phyloP scores from a whole-genome alignment of 2,888 invertebrate species.

The Teleogryllus oceanicus region DNA sequence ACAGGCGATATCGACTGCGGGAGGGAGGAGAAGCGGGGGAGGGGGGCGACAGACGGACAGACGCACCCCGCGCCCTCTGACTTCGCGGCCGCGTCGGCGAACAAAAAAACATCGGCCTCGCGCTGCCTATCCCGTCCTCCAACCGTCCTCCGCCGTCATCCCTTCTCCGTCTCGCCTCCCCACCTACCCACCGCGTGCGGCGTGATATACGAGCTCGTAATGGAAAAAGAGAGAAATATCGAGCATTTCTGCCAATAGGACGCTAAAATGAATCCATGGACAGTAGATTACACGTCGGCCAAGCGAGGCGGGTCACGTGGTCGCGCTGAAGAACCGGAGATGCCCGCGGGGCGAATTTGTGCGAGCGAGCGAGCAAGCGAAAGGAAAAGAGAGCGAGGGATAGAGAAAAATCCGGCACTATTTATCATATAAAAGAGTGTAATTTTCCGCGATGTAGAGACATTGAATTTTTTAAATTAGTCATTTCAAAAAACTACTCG shows the following conservation, averaged over 20 bases:
- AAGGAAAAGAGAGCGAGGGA: too few relatives aligned
- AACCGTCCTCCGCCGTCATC: background rate
- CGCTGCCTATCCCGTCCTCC: background rate
- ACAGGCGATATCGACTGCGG: background rate
- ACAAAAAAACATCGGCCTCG: constrained; percentile 1
- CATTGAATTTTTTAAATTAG: too few relatives aligned
- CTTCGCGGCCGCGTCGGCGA: background rate
- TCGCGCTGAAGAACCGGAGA: background rate
- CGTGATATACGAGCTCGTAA: constrained; percentile 9
- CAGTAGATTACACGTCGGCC: constrained; percentile 8
- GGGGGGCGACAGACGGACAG: background rate
- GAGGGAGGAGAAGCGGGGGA: background rate
- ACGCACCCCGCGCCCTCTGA: background rate
- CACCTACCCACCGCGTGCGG: background rate
- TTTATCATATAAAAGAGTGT: too few relatives aligned
- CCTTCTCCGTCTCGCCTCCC: background rate
- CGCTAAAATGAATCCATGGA: constrained; percentile 9
- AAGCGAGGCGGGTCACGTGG: background rate
- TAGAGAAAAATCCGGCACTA: too few relatives aligned
- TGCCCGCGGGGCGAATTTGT: too few relatives aligned
- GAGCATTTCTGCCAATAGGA: constrained; percentile 18
- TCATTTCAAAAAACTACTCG: too few relatives aligned
- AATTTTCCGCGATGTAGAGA: too few relatives aligned
- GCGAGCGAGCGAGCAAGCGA: too few relatives aligned
- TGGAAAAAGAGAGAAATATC: constrained; percentile 18